Base-by-base conservation (phyloP, 2,113 vertebrate species). In the Sisor rabdophorus region DNA sequence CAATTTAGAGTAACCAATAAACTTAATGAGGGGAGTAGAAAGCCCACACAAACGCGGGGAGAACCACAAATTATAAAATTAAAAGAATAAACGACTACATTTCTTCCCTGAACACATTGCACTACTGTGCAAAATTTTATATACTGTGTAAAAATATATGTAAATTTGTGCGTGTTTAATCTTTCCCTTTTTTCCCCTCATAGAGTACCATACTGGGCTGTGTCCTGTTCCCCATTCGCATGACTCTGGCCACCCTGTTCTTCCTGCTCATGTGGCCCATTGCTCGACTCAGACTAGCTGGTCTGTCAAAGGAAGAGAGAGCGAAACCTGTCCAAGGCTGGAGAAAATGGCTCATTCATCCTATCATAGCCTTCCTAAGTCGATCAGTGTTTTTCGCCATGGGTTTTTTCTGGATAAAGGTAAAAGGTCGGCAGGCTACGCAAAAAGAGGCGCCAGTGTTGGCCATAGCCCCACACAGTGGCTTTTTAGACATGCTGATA, bases 221-320 rank as follows among this genome's bases (percentile, higher is more conserved):
- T 2, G 1, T 94, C 63, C 87, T 96, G 64, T 91, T 92, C 80
- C 95, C 95, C 0, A 12, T 94, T 1, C 91, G 94, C 3, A 9
- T 93, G 53, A 40, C 80, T 0, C 64, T 94, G 71, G 82, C 89
- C 8, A 80, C 81, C 20, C 28, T 95, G 1, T 85, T 85, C 85
- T 93, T 95, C 78, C 91, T 95, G 75, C 72, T 95, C 83, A 86
- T 92, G 73, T 95, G 95, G 95, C 94, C 92, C 3, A 44, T 95
- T 0, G 92, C 93, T 12, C 88, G 91, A 60, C 87, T 96, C 0
- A 90, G 92, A 47, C 67, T 93, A 15, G 91, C 87, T 4, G 94
- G 94, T 28, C 86, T 95, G 32, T 90, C 92, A 0, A 72, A 85
- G 48, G 91, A 93, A 75, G 89, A 92, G 7, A 84, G 92, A 24